A percentile compares a stretch with the other conserved stretches of the same genome.
Conservation (phyloP, 2,113 vertebrate species). For the Rhizomys pruinosus region DNA sequence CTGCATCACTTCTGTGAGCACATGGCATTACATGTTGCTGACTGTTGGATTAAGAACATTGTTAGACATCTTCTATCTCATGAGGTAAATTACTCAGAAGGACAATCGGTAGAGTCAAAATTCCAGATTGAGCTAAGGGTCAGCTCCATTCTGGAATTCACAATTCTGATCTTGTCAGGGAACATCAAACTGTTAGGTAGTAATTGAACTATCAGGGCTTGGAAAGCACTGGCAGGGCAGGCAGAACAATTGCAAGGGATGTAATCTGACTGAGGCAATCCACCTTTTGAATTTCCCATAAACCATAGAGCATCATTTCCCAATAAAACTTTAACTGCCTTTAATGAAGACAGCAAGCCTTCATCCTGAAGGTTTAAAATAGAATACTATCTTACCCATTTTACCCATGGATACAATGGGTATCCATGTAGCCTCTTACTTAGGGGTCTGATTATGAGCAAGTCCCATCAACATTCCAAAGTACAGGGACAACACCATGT, state of each 20-base stretch:
- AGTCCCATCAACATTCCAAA: not conserved
- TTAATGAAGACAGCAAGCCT: not conserved
- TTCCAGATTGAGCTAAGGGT: constrained; percentile 8
- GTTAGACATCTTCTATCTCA: constrained; percentile 22
- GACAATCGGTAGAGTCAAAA: not conserved
- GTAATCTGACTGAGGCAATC: not conserved
- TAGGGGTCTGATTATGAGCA: not conserved
- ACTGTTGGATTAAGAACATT: not conserved
- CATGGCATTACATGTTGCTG: not conserved
- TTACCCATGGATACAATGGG: not conserved
- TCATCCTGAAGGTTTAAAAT: not conserved
- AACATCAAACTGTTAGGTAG: constrained; percentile 38
- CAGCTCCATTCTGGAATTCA: not conserved
- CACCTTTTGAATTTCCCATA: constrained; percentile 1
- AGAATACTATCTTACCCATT: too few relatives aligned
- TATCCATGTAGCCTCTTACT: not conserved
- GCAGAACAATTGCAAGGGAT: not conserved
- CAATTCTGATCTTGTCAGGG: constrained; percentile 32
- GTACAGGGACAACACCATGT: not conserved
- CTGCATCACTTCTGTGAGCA: not conserved
- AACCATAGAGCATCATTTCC: not conserved
- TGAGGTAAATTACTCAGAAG: constrained; percentile 38
- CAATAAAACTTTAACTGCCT: not conserved
- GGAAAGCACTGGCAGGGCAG: not conserved
- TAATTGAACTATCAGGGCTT: constrained; percentile 40